Evolutionary conservation across 2,888 invertebrate genomes (phyloP).

Genomic region (Andrena marginata): DNA sequence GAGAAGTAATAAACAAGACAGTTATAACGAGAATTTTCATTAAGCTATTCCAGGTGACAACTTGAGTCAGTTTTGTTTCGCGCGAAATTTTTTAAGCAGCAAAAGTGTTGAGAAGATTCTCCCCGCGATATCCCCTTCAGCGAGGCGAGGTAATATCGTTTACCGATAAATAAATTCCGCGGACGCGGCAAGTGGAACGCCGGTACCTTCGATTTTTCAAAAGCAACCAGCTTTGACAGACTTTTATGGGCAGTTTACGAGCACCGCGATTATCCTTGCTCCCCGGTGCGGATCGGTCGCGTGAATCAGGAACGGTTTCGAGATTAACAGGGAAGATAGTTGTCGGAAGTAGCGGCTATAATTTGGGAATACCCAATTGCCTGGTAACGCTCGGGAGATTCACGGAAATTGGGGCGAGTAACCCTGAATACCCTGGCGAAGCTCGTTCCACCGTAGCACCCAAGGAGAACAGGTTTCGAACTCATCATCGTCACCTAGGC

Average conservation of each 20-base stretch:
- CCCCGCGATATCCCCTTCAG: conserved; percentile 70
- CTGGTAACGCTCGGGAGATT: conserved; percentile 67
- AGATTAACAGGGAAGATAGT: conserved; percentile 59
- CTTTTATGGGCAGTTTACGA: too few species aligned
- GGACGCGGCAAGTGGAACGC: too few species aligned
- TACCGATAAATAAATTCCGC: conserved; percentile 5
- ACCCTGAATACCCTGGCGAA: conserved; percentile 46
- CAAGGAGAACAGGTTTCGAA: conserved; percentile 70
- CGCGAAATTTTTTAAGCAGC: too few species aligned
- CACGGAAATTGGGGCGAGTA: conserved; percentile 68
- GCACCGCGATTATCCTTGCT: not conserved
- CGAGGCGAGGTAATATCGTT: conserved; percentile 60
- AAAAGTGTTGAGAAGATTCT: conserved; percentile 17
- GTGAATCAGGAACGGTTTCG: conserved; percentile 27
- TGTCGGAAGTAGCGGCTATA: conserved; percentile 68
- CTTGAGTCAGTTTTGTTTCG: too few species aligned
- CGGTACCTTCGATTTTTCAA: too few species aligned
- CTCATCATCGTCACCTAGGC: conserved; percentile 58
- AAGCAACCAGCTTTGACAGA: too few species aligned
- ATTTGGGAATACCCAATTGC: conserved; percentile 72
- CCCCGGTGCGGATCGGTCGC: not conserved
- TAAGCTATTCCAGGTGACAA: too few species aligned
- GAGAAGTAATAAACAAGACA: too few species aligned
- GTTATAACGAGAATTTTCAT: too few species aligned
- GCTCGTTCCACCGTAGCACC: conserved; percentile 35